phyloP scores from a whole-genome alignment of 2,797 vertebrate species.

The Pantherophis vulpinus region DNA sequence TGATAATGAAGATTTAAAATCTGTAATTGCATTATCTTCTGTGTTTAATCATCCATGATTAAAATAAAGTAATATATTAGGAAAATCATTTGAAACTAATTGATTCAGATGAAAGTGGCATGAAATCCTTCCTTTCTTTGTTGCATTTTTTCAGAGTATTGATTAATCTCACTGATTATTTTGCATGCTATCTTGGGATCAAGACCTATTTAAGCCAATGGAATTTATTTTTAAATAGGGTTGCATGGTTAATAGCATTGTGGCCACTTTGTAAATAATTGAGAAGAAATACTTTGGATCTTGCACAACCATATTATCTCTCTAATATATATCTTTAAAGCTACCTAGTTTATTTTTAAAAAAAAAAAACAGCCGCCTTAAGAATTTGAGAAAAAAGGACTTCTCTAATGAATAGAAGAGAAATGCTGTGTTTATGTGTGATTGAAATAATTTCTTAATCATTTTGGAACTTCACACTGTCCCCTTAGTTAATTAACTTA shows the following conservation, averaged over 20 bases:
- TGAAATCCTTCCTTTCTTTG: neutral
- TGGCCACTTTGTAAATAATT: neutral
- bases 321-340: neutral
- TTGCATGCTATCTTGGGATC: neutral
- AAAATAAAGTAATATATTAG: fast-evolving
- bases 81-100: neutral
- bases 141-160: neutral
- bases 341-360: neutral
- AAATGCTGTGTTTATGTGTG: neutral
- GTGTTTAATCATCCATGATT: fast-evolving
- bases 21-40: neutral
- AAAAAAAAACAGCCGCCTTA: neutral
- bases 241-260: neutral
- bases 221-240: neutral
- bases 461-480: neutral
- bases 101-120: neutral
- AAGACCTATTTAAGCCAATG: neutral
- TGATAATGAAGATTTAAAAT: fast-evolving
- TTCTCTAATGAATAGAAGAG: neutral
- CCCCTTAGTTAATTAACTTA: neutral
- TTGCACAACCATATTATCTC: neutral
- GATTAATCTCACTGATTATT: neutral
- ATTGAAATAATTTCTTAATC: neutral
- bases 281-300: neutral
- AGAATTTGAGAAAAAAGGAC: neutral